Percentiles rank a stretch among this genome's conserved stretches.
Evolutionary conservation across 2,797 vertebrate species (phyloP).

Genomic region (Pangasius macronema): DNA sequence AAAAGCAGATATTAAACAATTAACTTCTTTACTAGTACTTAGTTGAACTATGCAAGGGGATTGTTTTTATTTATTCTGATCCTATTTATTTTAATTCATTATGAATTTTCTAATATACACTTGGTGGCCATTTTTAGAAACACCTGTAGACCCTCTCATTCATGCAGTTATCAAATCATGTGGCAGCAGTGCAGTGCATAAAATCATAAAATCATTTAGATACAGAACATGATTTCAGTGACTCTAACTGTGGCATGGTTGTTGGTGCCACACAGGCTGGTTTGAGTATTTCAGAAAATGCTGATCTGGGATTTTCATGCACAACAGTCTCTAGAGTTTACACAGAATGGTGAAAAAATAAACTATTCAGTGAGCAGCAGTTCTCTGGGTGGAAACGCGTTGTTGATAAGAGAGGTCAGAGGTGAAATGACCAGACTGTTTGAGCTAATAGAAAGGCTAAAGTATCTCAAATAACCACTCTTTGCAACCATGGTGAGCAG

Average conservation of each 20-base stretch:
- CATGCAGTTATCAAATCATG: neutral
- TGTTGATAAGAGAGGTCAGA: neutral
- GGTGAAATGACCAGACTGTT: neutral
- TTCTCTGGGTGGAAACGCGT: neutral
- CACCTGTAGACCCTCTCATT: neutral
- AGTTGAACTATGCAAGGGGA: neutral
- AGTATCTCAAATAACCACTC: neutral
- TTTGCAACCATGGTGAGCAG: neutral
- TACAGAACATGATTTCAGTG: neutral
- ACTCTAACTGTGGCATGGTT: neutral
- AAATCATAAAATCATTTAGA: neutral
- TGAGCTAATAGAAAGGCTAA: neutral
- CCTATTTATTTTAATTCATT: neutral
- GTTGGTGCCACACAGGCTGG: neutral
- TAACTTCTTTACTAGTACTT: neutral
- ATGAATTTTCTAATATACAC: neutral
- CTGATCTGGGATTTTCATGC: neutral
- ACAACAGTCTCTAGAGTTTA: neutral
- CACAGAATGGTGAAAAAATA: neutral
- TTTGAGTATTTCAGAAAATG: neutral
- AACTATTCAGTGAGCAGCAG: neutral
- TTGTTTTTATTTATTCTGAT: neutral
- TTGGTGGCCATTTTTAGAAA: neutral
- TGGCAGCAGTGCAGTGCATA: neutral
- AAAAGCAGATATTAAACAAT: neutral